Base-by-base conservation (phyloP, 2,797 vertebrate genomes). In the Anguilla pacifica region DNA sequence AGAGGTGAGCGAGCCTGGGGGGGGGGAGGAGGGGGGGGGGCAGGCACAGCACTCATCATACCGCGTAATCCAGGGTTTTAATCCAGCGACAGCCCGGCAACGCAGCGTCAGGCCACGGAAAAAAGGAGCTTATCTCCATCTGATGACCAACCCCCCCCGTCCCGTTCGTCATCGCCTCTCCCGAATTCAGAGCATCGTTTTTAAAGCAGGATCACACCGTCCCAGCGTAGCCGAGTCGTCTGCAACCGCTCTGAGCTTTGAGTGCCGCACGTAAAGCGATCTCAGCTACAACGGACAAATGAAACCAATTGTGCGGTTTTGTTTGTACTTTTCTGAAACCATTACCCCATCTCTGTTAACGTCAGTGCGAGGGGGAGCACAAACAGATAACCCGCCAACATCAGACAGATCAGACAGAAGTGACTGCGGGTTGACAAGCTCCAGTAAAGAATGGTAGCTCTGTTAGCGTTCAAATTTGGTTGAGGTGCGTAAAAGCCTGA, bases 1-100 rank as follows among this genome's bases (percentile, higher is more conserved):
- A 97, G 89, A 98, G 53, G 85, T 97, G 96, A 2, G 91, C 91
- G 89, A 98, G 90, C 88, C 97, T 98, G 89, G 43, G 83, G 25
- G n/a, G 28, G 84, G 25, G 70, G 22, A n/a, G 43, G 19, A 1
- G 35, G 35, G 28, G 67, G 46, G 15, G 15, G 35, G 49, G 2
- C n/a, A n/a, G 17, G 15, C 35, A 64, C 39, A 83, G 4, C 5
- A 22, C 39, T 43, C 19, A 4, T 49, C 46, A 25, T 46, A 9
- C 74, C 13, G 19, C 22, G 15, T 79, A 79, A 74, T 46, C 74
- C 11, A 15, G 46, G 1, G 4, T 13, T 13, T 46, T 79, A 79
- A 79, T 46, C 31, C 70, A 13, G 70, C 28, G 13, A 13, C 31
- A 19, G 70, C 28, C 28, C 11, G 13, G 1, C 25, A 17, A 28